Evolutionary conservation across 2,888 invertebrate species (phyloP).

Genomic region (Linnaemya tessellans): DNA sequence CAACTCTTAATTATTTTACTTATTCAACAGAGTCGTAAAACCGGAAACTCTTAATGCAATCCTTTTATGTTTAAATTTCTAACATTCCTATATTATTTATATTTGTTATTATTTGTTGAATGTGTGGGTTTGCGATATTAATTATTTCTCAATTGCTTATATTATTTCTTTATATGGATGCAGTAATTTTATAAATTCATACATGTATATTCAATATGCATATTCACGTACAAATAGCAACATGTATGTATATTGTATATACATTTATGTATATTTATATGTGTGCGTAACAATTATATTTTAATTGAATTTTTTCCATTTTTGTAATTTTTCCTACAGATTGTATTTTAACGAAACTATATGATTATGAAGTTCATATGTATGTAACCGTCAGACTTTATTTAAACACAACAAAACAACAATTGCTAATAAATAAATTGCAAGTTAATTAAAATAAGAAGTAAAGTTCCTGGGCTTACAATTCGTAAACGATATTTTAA

Average conservation of each 20-base stretch:
- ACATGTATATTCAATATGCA: no score
- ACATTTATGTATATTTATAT: background rate
- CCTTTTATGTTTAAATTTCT: slow-evolving; percentile 35
- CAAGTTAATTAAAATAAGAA: slow-evolving; percentile 31
- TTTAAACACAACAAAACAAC: slow-evolving; percentile 14
- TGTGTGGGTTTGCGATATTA: slow-evolving; percentile 44
- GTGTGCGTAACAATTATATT: slow-evolving; percentile 45
- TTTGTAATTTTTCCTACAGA: slow-evolving; percentile 55
- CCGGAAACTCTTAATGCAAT: slow-evolving; percentile 45
- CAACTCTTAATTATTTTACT: background rate
- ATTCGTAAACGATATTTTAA: background rate
- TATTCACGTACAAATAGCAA: no score
- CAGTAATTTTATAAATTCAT: slow-evolving; percentile 26
- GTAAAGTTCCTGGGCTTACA: slow-evolving; percentile 57
- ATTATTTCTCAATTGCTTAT: slow-evolving; percentile 23
- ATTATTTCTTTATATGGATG: slow-evolving; percentile 61
- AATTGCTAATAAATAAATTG: slow-evolving; percentile 27
- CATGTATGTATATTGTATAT: no score
- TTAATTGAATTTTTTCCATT: slow-evolving; percentile 27
- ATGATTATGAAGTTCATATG: slow-evolving; percentile 51
- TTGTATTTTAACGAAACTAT: slow-evolving; percentile 55
- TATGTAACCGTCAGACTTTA: slow-evolving; percentile 8
- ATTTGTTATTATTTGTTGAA: slow-evolving; percentile 3
- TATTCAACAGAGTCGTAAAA: slow-evolving; percentile 2
- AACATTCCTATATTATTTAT: background rate